phyloP scores from a whole-genome alignment of 2,888 invertebrate species.

The Exocentrus adspersus region DNA sequence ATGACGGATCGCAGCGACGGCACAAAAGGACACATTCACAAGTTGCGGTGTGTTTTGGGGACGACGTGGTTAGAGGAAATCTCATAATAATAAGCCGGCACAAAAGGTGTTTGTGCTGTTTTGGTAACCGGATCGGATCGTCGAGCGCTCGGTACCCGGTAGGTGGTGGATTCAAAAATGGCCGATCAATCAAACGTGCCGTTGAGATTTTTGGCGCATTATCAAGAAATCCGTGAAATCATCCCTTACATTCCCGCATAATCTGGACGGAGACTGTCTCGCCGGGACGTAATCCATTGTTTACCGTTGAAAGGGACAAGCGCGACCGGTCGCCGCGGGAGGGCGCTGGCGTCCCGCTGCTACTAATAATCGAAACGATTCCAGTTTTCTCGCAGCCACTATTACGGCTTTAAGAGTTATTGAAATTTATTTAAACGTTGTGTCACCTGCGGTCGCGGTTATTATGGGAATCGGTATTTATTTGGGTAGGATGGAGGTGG shows the following conservation, averaged over 20 bases:
- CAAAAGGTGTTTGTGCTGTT: background rate
- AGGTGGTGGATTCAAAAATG: too few relatives aligned
- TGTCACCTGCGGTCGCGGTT: constrained; percentile 47
- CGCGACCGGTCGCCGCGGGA: constrained; percentile 58
- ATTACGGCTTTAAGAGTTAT: constrained; percentile 59
- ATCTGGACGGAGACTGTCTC: too few relatives aligned
- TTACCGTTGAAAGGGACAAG: constrained; percentile 60
- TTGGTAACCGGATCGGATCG: background rate
- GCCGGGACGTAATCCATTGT: constrained; percentile 53
- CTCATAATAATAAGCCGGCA: constrained; percentile 33
- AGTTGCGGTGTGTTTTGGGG: constrained; percentile 41
- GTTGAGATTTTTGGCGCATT: too few relatives aligned
- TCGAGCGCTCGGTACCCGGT: background rate
- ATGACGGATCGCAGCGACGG: constrained; percentile 53
- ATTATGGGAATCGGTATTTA: too few relatives aligned
- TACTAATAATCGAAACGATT: constrained; percentile 60
- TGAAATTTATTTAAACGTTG: constrained; percentile 61
- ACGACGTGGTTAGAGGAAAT: constrained; percentile 23
- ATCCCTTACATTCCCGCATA: too few relatives aligned
- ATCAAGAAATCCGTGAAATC: too few relatives aligned
- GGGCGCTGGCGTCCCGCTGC: constrained; percentile 56
- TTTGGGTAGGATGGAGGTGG: too few relatives aligned
- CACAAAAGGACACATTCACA: constrained; percentile 47
- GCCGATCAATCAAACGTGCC: too few relatives aligned
- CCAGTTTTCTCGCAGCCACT: constrained; percentile 54